These are phyloP conservation scores for Drosophila antonietae DNA, from an alignment of 2,888 invertebrate species.

Conservation along the genomic window DNA sequence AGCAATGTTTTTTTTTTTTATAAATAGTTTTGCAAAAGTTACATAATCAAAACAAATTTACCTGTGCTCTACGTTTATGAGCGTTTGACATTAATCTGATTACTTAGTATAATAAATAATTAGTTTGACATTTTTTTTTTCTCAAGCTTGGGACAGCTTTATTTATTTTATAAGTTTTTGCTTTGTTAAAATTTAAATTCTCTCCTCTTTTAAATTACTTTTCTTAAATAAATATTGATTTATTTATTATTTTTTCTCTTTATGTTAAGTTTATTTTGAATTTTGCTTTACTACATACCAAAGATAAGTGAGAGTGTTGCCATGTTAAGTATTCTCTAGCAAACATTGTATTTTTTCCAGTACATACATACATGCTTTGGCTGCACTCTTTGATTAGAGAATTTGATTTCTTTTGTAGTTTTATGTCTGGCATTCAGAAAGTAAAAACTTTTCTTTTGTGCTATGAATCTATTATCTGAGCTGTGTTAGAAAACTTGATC, in stretches of 20 bases:
- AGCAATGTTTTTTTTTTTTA: not conserved
- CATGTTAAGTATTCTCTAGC: no score
- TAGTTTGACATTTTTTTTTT: not conserved
- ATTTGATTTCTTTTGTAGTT: not conserved
- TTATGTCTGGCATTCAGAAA: not conserved
- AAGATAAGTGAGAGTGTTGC: no score
- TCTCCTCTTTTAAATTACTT: no score
- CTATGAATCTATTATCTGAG: not conserved
- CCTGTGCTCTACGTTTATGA: not conserved
- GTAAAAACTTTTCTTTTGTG: conserved; percentile 1
- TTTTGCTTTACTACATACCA: no score
- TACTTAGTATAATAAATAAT: no score
- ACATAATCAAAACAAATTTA: not conserved
- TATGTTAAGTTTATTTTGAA: no score
- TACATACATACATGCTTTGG: not conserved
- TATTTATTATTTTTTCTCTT: no score
- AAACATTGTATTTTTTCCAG: not conserved
- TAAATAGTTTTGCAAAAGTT: not conserved
- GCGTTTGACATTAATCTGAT: not conserved
- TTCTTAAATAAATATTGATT: no score
- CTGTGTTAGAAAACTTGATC: not conserved
- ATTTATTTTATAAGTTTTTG: no score
- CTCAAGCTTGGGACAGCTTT: no score
- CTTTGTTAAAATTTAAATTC: no score
- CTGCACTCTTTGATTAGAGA: not conserved